phyloP scores from a whole-genome alignment of 2,888 invertebrate genomes.

The Mesorhabditis belari region DNA sequence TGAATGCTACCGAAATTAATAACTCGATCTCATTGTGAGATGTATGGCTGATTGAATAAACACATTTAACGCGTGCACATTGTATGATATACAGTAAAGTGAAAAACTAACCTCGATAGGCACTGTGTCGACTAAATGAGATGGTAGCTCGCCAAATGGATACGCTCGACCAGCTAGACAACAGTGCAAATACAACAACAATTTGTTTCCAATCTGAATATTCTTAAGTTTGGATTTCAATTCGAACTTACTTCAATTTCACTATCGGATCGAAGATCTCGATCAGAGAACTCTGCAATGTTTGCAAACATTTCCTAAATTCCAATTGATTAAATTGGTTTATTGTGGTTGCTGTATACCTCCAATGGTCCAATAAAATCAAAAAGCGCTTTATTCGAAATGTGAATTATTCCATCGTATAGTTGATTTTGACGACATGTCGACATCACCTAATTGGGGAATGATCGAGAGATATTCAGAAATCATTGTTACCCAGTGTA shows the following conservation, averaged over 20 bases:
- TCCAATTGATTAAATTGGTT: no score
- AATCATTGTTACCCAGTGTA: slow-evolving; percentile 63
- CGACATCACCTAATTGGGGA: slow-evolving; percentile 57
- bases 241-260: background rate
- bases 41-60: background rate
- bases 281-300: background rate
- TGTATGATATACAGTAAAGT: no score
- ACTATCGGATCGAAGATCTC: background rate
- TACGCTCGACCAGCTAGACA: slow-evolving; percentile 79
- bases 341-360: no score
- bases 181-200: slow-evolving; percentile 75
- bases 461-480: background rate
- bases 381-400: slow-evolving; percentile 70
- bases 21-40: no score
- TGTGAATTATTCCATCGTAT: slow-evolving; percentile 69
- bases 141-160: slow-evolving; percentile 62
- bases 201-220: slow-evolving; percentile 65
- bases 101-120: slow-evolving; percentile 23
- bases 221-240: background rate
- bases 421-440: slow-evolving; percentile 63
- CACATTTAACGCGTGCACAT: background rate
- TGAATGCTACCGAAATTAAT: no score
- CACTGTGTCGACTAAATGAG: slow-evolving; percentile 22
- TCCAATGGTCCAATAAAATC: slow-evolving; percentile 72
- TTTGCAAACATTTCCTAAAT: background rate